Conservation (phyloP, 2,888 invertebrate genomes). For the Caenorhabditis sp. region DNA sequence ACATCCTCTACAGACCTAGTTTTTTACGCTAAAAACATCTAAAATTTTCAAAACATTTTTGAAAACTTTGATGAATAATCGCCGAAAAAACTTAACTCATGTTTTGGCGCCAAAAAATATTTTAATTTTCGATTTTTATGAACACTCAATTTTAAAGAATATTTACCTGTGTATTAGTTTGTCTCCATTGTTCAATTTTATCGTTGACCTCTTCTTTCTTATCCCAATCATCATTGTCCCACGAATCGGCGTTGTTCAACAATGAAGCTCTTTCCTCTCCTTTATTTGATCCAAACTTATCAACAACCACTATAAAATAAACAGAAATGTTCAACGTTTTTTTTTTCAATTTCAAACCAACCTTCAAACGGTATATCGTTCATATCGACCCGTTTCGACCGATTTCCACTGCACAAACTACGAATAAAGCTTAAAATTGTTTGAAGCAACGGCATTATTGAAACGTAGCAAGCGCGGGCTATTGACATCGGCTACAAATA, state of each 20-base stretch:
- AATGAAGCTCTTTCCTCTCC: conserved; percentile 35
- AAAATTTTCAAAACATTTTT: too few species aligned
- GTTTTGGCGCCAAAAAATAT: too few species aligned
- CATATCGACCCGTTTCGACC: conserved; percentile 33
- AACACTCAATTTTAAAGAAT: neutral
- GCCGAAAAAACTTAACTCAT: too few species aligned
- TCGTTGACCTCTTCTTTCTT: conserved; percentile 54
- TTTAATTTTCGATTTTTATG: too few species aligned
- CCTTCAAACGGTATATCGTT: conserved; percentile 39
- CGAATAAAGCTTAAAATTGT: conserved; percentile 27
- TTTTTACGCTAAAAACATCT: too few species aligned
- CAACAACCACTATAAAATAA: conserved; percentile 32
- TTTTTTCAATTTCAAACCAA: neutral
- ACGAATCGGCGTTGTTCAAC: conserved; percentile 37
- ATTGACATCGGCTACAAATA: conserved; percentile 26
- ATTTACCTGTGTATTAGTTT: conserved; percentile 18
- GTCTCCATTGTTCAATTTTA: conserved; percentile 66
- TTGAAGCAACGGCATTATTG: conserved; percentile 36
- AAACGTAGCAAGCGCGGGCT: conserved; percentile 33
- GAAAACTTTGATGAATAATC: too few species aligned
- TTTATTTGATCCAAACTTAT: conserved; percentile 10
- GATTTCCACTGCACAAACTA: conserved; percentile 28
- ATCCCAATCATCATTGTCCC: conserved; percentile 58
- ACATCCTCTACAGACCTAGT: too few species aligned
- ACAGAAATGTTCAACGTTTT: too few species aligned